Conservation (phyloP, 2,113 vertebrate species). For the Erinaceus europaeus region DNA sequence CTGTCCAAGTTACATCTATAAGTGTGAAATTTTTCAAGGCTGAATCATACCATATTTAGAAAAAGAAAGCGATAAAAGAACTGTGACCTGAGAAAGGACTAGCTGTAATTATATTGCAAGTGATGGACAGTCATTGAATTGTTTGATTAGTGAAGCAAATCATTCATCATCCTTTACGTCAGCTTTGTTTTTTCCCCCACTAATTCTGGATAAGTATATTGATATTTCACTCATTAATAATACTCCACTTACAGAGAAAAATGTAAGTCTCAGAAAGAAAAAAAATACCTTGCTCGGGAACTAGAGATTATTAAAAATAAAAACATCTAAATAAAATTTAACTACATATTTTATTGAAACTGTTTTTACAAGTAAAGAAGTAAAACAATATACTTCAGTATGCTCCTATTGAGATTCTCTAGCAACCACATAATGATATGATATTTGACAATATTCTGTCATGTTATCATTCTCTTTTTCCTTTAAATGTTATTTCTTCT, state of each 20-base stretch:
- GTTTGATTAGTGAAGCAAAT: neutral
- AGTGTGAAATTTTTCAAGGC: neutral
- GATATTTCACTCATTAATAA: neutral
- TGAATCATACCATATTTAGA: neutral
- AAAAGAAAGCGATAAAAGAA: too few relatives aligned
- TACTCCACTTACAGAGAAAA: neutral
- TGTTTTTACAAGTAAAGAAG: too few relatives aligned
- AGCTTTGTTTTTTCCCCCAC: neutral
- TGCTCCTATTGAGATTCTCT: neutral
- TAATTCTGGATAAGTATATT: neutral
- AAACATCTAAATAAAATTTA: neutral
- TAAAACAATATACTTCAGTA: neutral
- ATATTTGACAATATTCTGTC: neutral
- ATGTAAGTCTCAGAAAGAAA: neutral
- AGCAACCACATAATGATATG: neutral
- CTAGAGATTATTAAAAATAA: neutral
- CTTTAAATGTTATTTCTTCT: too few relatives aligned
- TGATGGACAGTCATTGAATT: neutral
- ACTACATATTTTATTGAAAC: too few relatives aligned
- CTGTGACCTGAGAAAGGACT: too few relatives aligned
- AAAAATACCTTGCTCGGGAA: neutral
- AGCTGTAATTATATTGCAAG: neutral
- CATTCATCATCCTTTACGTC: neutral
- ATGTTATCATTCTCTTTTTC: neutral
- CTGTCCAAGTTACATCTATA: neutral